phyloP scores from a whole-genome alignment of 2,113 vertebrate species.

The Sporophila hypoxantha region DNA sequence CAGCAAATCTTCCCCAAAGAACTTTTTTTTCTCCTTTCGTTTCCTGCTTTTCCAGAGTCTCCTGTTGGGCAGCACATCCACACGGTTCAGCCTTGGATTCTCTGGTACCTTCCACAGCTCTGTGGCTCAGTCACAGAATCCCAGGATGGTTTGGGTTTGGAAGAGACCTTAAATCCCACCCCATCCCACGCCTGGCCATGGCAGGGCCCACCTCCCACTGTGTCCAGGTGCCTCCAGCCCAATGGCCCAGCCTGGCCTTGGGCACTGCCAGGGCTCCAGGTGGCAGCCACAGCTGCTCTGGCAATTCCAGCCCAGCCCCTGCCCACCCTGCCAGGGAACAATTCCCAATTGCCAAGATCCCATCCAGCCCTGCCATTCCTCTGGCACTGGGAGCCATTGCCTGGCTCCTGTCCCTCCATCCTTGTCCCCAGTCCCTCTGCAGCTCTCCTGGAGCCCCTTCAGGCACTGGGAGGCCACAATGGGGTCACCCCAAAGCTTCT shows the following conservation, averaged over 20 bases:
- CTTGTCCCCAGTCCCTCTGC: not conserved
- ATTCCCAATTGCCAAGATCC: not conserved
- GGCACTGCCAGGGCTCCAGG: not conserved
- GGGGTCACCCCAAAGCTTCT: not conserved
- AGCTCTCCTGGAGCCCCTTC: not conserved
- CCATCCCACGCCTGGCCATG: not conserved
- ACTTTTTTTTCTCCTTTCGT: not conserved
- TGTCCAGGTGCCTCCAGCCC: not conserved
- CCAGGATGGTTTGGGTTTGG: accelerated
- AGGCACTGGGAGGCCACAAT: accelerated
- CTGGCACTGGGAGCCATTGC: not conserved
- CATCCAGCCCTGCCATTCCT: not conserved
- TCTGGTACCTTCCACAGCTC: not conserved
- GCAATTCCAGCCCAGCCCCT: not conserved
- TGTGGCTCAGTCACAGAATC: not conserved
- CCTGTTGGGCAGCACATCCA: not conserved
- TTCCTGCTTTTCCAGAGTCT: not conserved
- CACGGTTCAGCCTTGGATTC: not conserved
- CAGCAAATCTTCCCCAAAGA: not conserved
- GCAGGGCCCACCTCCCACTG: not conserved
- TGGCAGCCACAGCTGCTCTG: not conserved
- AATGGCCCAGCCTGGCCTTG: not conserved
- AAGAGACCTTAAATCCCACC: accelerated
- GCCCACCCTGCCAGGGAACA: not conserved
- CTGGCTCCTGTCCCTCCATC: not conserved